These are phyloP conservation scores for Megalops cyprinoides DNA, from an alignment of 2,797 vertebrate species.

Conservation along the genomic window DNA sequence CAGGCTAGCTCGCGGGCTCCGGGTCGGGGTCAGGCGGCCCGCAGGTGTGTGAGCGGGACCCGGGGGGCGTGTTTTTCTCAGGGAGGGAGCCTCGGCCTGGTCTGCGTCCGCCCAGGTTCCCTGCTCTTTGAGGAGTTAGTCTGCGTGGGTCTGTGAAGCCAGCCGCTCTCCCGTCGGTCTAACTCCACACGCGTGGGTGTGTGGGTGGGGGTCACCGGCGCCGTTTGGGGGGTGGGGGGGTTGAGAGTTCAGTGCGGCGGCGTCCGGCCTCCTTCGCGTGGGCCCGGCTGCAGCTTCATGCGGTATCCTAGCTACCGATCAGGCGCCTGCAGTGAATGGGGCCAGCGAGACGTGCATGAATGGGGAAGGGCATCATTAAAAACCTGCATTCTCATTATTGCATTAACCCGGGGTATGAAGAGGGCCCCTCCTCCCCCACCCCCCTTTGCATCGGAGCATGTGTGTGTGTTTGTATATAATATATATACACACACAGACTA, in stretches of 20 bases:
- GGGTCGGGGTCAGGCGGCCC: neutral
- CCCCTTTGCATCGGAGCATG: too few species aligned
- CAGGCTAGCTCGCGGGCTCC: conserved; percentile 4
- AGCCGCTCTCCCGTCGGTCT: neutral
- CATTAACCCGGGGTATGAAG: neutral
- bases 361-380: too few species aligned
- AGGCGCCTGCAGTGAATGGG: neutral
- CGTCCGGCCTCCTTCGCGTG: conserved; percentile 59
- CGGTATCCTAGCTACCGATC: conserved; percentile 80
- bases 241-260: conserved; percentile 60
- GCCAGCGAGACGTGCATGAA: conserved; percentile 19
- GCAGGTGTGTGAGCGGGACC: neutral
- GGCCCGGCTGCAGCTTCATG: conserved; percentile 74
- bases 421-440: too few species aligned
- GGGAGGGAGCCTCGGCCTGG: conserved; percentile 31
- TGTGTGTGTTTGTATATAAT: too few species aligned
- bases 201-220: neutral
- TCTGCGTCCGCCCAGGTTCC: neutral
- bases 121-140: too few species aligned
- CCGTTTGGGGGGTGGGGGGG: conserved; percentile 11
- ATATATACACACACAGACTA: too few species aligned
- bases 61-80: neutral
- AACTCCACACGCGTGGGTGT: neutral
- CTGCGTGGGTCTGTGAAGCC: neutral
- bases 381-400: neutral